Evolutionary conservation across 2,888 invertebrate species (phyloP).

Genomic region (Tenthredo scrophulariae): DNA sequence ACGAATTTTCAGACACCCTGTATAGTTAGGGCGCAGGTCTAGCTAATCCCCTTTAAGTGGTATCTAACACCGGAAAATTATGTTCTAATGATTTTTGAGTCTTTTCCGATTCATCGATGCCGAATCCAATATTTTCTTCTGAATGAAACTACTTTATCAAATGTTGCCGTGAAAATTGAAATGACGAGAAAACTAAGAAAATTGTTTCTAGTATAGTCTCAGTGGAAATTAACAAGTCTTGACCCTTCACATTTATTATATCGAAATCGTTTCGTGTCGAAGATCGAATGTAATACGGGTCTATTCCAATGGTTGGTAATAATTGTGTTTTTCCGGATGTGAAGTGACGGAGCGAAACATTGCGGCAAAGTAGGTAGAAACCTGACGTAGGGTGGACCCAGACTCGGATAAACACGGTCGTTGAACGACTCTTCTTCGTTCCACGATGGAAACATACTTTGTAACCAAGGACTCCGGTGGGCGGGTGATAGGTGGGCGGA

Average conservation of each 20-base stretch:
- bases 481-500: slow-evolving; percentile 59
- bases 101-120: background rate
- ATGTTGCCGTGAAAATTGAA: background rate
- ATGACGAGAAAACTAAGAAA: too few relatives aligned
- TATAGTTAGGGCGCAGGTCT: background rate
- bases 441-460: slow-evolving; percentile 41
- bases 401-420: slow-evolving; percentile 41
- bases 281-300: background rate
- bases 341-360: slow-evolving; percentile 12
- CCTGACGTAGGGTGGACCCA: slow-evolving; percentile 16
- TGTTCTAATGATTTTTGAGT: background rate
- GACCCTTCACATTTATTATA: background rate
- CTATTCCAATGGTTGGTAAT: background rate
- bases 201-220: background rate
- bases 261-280: background rate
- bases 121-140: background rate
- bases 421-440: slow-evolving; percentile 43
- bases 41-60: background rate
- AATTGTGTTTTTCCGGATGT: slow-evolving; percentile 5
- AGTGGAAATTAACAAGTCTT: background rate
- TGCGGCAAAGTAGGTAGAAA: slow-evolving; percentile 11
- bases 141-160: background rate
- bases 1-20: background rate
- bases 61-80: background rate
- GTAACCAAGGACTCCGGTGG: slow-evolving; percentile 46